Percentiles rank a stretch among this genome's conserved stretches.
Evolutionary conservation across 2,113 vertebrate genomes (phyloP).

Genomic region (Daubentonia madagascariensis): DNA sequence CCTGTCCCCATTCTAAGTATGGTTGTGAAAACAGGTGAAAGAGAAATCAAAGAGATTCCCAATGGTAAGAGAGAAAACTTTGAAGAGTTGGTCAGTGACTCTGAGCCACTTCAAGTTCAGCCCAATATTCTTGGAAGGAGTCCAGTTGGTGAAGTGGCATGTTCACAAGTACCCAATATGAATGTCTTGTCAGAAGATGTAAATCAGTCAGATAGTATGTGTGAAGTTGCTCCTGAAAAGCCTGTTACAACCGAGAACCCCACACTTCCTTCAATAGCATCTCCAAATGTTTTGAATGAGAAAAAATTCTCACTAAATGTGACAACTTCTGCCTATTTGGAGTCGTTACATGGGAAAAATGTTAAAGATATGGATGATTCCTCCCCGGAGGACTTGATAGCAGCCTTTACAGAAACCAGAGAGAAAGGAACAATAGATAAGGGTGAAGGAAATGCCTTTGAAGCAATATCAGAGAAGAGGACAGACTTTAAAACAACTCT

Average conservation of each 20-base stretch:
- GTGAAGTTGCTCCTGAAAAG: not conserved
- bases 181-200: not conserved
- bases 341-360: slow-evolving; percentile 79
- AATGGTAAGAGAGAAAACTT: not conserved
- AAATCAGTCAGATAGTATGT: not conserved
- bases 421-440: not conserved
- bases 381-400: slow-evolving; percentile 72
- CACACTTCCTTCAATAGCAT: not conserved
- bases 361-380: slow-evolving; percentile 83
- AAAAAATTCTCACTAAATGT: not conserved
- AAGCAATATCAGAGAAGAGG: not conserved
- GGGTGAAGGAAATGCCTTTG: not conserved
- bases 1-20: not conserved
- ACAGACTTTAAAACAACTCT: not conserved
- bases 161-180: not conserved
- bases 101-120: not conserved
- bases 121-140: not conserved
- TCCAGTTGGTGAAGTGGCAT: not conserved
- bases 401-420: slow-evolving; percentile 35
- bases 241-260: not conserved
- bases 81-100: not conserved
- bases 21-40: not conserved
- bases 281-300: not conserved
- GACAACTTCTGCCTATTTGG: slow-evolving; percentile 43
- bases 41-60: not conserved